These are phyloP conservation scores for Mirounga angustirostris DNA, from an alignment of 2,113 vertebrate species.

Conservation along the genomic window DNA sequence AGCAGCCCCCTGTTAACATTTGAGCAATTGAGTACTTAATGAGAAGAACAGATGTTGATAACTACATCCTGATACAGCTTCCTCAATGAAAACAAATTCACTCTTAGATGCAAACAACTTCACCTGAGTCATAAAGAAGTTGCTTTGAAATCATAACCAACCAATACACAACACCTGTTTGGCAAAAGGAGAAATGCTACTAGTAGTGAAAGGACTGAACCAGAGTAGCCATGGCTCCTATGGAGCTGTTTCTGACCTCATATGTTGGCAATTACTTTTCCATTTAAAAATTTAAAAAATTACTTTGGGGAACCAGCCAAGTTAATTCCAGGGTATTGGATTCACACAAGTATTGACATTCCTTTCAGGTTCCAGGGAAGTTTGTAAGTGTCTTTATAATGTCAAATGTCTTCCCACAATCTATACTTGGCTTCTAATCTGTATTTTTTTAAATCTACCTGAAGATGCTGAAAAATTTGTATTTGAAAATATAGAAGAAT, in stretches of 20 bases:
- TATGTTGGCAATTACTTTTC: neutral
- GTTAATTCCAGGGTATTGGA: neutral
- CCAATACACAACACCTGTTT: neutral
- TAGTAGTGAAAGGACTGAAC: neutral
- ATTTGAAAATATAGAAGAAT: neutral
- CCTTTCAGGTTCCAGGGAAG: neutral
- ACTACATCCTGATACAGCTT: neutral
- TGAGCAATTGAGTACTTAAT: neutral
- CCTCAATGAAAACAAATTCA: neutral
- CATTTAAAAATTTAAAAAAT: neutral
- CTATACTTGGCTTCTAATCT: neutral
- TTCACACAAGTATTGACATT: neutral
- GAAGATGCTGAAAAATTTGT: neutral
- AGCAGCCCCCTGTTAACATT: neutral
- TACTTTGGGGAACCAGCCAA: neutral
- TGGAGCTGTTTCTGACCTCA: neutral
- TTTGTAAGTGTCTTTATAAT: neutral
- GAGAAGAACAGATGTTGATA: neutral
- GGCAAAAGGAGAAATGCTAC: neutral
- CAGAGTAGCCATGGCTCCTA: neutral
- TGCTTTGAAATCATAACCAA: neutral
- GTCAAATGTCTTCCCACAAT: neutral
- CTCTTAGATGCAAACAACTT: neutral
- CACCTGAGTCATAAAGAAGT: neutral
- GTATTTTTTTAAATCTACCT: neutral